Base-by-base conservation (phyloP, 1,140 invertebrate species). In the Riptortus pedestris region DNA sequence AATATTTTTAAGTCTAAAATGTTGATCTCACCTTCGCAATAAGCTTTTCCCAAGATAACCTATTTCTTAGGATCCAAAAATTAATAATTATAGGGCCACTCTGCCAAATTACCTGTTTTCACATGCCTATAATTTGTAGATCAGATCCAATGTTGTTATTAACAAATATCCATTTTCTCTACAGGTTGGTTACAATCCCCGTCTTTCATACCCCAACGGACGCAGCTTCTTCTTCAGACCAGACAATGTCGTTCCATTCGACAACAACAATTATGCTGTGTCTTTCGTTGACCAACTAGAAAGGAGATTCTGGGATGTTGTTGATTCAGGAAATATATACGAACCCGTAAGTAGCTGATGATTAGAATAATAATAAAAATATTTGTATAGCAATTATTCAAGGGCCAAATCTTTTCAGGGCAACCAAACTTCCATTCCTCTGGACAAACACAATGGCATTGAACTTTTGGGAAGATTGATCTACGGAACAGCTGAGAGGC, bases 351-450 rank as follows among this genome's bases (percentile, higher is more conserved):
- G 51, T n/a, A n/a, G n/a, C n/a, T n/a, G n/a, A n/a, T n/a, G n/a
- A n/a, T n/a, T n/a, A n/a, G n/a, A n/a, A n/a, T n/a, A n/a, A n/a
- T n/a, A n/a, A n/a, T n/a, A n/a, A n/a, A n/a, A n/a, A n/a, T n/a
- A n/a, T n/a, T n/a, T n/a, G n/a, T n/a, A n/a, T n/a, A n/a, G n/a
- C n/a, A n/a, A n/a, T n/a, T n/a, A n/a, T n/a, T n/a, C n/a, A n/a
- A n/a, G n/a, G n/a, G n/a, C n/a, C n/a, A n/a, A n/a, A n/a, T n/a
- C n/a, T n/a, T n/a, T n/a, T n/a, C 58, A 80, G 76, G n/a, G 78
- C 77, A 66, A 69, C 80, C 12, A 76, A 16, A 55, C 28, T 12
- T 12, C 45, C 28, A 1, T 43, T 24, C 4, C 11, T 14, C 18
- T 64, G 18, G 47, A 24, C n/a, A 45, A 64, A 12, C 31, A 59